phyloP scores from a whole-genome alignment of 2,797 vertebrate genomes.

The Tokudaia muenninki region DNA sequence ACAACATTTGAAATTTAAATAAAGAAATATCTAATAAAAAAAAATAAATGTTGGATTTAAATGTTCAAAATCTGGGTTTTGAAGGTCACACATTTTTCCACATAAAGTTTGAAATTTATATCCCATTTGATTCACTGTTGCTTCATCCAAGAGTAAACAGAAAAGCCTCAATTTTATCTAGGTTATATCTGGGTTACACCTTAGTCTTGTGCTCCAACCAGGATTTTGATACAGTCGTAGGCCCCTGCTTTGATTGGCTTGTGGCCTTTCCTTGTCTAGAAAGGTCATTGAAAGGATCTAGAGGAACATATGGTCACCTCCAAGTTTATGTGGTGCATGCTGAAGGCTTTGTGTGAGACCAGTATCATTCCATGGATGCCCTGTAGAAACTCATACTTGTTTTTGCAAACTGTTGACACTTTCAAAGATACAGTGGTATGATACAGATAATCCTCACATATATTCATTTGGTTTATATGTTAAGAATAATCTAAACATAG shows the following conservation, averaged over 20 bases:
- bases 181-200: background rate
- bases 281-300: background rate
- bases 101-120: background rate
- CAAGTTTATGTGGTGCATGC: background rate
- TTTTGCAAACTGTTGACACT: background rate
- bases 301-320: background rate
- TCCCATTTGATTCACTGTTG: background rate
- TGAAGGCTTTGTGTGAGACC: background rate
- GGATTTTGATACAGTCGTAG: background rate
- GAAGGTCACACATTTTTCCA: background rate
- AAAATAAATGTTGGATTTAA: slow-evolving; percentile 24
- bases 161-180: background rate
- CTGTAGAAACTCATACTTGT: background rate
- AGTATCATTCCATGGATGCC: background rate
- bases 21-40: too few species aligned
- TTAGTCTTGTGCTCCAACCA: background rate
- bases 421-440: background rate
- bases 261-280: background rate
- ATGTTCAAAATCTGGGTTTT: slow-evolving; percentile 48
- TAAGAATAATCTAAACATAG: background rate
- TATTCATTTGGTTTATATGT: background rate
- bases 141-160: background rate
- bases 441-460: background rate
- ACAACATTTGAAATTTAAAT: too few species aligned
- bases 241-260: background rate